Percentiles rank a stretch among this genome's conserved stretches.
phyloP scores from a whole-genome alignment of 2,888 invertebrate species.

The Athalia cordata region DNA sequence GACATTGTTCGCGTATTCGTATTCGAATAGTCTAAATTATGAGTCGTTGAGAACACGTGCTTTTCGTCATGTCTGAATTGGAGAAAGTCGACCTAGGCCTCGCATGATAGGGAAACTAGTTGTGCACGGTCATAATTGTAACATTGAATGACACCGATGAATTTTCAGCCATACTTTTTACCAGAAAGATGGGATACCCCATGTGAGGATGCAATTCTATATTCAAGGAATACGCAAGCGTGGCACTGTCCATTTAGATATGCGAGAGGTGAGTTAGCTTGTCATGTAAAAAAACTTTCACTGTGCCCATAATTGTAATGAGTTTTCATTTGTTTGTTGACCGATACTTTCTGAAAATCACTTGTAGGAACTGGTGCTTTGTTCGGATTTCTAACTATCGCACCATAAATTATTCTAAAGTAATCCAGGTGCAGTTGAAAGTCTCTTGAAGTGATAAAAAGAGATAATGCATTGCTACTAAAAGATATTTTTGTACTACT shows the following conservation, averaged over 20 bases:
- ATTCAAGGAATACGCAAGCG: conserved; percentile 88
- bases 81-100: no score
- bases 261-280: conserved; percentile 81
- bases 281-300: conserved; percentile 18
- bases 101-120: not conserved
- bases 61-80: no score
- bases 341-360: not conserved
- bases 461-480: conserved; percentile 11
- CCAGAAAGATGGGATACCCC: conserved; percentile 83
- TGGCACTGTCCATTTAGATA: conserved; percentile 91
- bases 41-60: no score
- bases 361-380: conserved; percentile 31
- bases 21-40: no score
- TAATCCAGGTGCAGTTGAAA: no score
- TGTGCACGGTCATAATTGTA: no score
- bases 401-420: no score
- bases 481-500: conserved; percentile 61
- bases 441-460: no score
- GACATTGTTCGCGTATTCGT: no score
- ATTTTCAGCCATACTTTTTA: conserved; percentile 81
- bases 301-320: not conserved
- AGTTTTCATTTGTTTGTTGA: no score
- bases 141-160: not conserved
- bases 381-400: no score
- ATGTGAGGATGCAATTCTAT: conserved; percentile 93